phyloP scores from a whole-genome alignment of 2,888 invertebrate genomes.

The Limenitis camilla region DNA sequence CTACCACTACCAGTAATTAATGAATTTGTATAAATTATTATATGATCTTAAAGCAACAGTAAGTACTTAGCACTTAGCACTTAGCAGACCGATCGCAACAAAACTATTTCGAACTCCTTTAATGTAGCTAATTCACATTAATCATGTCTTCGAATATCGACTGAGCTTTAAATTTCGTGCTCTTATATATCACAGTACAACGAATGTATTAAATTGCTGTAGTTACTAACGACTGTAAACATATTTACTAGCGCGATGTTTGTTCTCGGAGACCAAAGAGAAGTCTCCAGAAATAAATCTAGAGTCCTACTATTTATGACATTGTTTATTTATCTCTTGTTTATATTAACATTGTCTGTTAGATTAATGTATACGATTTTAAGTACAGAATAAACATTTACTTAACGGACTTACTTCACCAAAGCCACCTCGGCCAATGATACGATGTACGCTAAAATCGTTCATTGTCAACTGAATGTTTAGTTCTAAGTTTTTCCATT shows the following conservation, averaged over 20 bases:
- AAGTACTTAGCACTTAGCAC: too few species aligned
- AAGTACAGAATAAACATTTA: not conserved
- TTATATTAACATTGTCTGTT: not conserved
- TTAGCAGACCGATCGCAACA: too few species aligned
- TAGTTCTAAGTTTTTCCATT: constrained; percentile 99
- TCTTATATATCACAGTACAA: too few species aligned
- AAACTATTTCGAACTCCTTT: too few species aligned
- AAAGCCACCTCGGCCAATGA: constrained; percentile 99
- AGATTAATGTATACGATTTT: not conserved
- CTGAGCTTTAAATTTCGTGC: too few species aligned
- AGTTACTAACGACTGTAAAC: constrained; percentile 16
- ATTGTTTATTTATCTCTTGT: constrained; percentile 4
- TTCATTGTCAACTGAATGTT: constrained; percentile 99
- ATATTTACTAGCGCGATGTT: constrained; percentile 19
- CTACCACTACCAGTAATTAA: too few species aligned
- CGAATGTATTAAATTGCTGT: constrained; percentile 3
- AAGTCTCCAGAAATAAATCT: constrained; percentile 16
- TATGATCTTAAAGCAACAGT: too few species aligned
- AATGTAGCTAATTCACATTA: too few species aligned
- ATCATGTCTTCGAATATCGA: too few species aligned
- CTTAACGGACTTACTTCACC: constrained; percentile 80
- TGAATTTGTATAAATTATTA: too few species aligned
- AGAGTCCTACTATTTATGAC: constrained; percentile 3
- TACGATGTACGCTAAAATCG: constrained; percentile 99
- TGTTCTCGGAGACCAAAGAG: constrained; percentile 18